phyloP scores from a whole-genome alignment of 2,888 invertebrate species.

The Lycocerus yunnanus region DNA sequence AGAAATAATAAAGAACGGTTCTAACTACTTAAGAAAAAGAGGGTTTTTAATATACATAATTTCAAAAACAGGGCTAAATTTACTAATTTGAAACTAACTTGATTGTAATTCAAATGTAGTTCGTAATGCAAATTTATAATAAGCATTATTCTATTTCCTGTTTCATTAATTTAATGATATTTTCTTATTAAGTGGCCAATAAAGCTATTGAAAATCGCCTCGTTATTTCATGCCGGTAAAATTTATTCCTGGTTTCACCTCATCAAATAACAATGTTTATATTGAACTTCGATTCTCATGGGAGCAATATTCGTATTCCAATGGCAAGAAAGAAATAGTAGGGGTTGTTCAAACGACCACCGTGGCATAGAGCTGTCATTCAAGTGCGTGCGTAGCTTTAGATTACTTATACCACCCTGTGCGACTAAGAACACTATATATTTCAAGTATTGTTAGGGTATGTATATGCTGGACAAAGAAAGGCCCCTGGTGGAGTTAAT shows the following conservation, averaged over 20 bases:
- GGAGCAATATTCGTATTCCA: slow-evolving; percentile 20
- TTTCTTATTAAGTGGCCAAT: not conserved
- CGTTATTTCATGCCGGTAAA: not conserved
- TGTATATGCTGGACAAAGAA: not conserved
- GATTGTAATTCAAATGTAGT: not conserved
- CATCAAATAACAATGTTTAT: slow-evolving; percentile 23
- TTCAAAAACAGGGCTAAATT: not conserved
- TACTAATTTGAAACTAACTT: not conserved
- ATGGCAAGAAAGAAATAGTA: slow-evolving; percentile 20
- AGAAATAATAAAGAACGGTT: not conserved
- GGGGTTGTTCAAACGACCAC: slow-evolving; percentile 24
- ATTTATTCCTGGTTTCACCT: slow-evolving; percentile 14
- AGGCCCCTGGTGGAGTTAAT: not conserved
- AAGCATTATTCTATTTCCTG: not conserved
- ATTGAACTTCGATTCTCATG: slow-evolving; percentile 20
- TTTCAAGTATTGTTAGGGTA: not conserved
- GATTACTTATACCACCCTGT: slow-evolving; percentile 28
- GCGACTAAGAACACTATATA: slow-evolving; percentile 21
- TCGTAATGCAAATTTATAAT: not conserved
- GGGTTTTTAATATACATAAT: not conserved
- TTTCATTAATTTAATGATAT: not conserved
- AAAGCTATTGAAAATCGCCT: not conserved
- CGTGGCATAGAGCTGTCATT: slow-evolving; percentile 25
- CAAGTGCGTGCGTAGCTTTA: slow-evolving; percentile 28
- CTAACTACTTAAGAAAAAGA: not conserved